Conservation (phyloP, 2,113 vertebrate species). For the Caracal caracal region DNA sequence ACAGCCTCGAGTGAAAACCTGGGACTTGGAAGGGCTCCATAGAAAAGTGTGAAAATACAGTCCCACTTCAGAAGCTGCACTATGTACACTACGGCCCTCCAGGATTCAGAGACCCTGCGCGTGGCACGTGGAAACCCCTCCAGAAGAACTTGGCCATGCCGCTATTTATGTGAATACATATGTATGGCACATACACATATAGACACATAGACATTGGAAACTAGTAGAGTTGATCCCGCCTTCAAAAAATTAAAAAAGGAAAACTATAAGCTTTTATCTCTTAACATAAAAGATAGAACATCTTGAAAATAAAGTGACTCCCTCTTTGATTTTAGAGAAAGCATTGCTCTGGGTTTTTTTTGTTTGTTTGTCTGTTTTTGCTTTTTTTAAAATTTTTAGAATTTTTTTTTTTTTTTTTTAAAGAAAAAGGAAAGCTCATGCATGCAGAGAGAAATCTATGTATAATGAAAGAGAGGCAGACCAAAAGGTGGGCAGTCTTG, state of each 20-base stretch:
- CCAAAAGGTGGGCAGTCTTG: slow-evolving; percentile 27
- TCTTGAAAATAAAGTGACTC: slow-evolving; percentile 36
- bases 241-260: slow-evolving; percentile 61
- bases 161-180: slow-evolving; percentile 78
- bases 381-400: not conserved
- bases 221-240: slow-evolving; percentile 75
- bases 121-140: slow-evolving; percentile 48
- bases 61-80: slow-evolving; percentile 77
- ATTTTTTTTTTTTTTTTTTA: not conserved
- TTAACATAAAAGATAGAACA: slow-evolving; percentile 64
- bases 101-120: slow-evolving; percentile 3
- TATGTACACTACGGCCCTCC: slow-evolving; percentile 63
- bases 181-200: slow-evolving; percentile 80
- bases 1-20: slow-evolving; percentile 83
- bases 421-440: not conserved
- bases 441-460: not conserved
- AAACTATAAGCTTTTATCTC: slow-evolving; percentile 65
- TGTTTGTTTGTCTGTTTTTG: not conserved
- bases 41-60: slow-evolving; percentile 83
- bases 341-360: not conserved
- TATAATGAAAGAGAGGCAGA: not conserved
- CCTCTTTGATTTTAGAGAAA: slow-evolving; percentile 60
- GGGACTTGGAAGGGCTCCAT: slow-evolving; percentile 83
- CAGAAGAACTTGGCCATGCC: slow-evolving; percentile 69
- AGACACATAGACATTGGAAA: slow-evolving; percentile 77